Base-by-base conservation (phyloP, 2,113 vertebrate species). In the Xenopus borealis region DNA sequence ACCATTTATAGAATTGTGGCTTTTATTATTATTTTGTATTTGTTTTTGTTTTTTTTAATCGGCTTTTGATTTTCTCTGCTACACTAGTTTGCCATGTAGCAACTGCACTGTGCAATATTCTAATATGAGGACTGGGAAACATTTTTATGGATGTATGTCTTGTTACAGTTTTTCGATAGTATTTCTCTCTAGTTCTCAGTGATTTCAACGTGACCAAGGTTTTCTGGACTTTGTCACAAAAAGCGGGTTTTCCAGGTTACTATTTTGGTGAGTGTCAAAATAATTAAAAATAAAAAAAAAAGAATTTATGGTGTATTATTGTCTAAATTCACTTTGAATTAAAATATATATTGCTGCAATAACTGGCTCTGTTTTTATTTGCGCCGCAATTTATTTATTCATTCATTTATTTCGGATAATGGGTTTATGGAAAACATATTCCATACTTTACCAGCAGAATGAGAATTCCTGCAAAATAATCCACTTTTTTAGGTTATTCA, bases 21-120 rank as follows among this genome's bases (percentile, higher is more conserved):
- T 96, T 93, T 81, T 85, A 18, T 65, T 57, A 68, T 81, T 85
- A 44, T 75, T 53, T 62, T 63, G 18, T 61, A 75, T 68, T 67
- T 75, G n/a, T 47, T 75, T 62, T 55, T 3, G 6, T 80, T 71
- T 80, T 85, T 82, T 85, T 84, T 92, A 13, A 50, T 50, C 93
- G 92, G 90, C 89, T 93, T 92, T 91, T 90, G 87, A 85, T 87
- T 96, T 92, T 91, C 14, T 50, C 47, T 96, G 96, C 97, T 98
- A 98, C 95, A 95, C 94, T 98, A 95, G 95, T 97, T 96, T 86
- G 95, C 95, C 94, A 97, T 95, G 95, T 98, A 98, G 96, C 97
- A 98, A 90, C 95, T 97, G 96, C 97, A 98, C 96, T 99, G 96
- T 98, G 97, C 97, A 99, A 99, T 98, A 99, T 98, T 96, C 95